These are phyloP conservation scores for Rhopalosiphum maidis DNA, from an alignment of 1,140 invertebrate genomes.

Conservation along the genomic window DNA sequence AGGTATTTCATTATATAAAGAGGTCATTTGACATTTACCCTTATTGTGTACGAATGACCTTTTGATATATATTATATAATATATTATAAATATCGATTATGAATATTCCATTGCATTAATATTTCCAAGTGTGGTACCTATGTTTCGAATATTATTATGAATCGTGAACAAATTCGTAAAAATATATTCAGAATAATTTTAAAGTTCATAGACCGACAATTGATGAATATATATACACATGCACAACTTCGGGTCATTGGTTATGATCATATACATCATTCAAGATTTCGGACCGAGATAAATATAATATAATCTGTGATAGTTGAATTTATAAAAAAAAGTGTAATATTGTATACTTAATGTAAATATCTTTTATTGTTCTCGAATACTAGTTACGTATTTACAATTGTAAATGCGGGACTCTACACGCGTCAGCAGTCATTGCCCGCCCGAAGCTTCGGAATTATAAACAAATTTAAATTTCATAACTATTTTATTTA, in stretches of 20 bases:
- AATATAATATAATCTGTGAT: not conserved
- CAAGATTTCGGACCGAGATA: not conserved
- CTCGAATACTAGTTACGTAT: not conserved
- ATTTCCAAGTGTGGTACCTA: not conserved
- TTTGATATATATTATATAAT: slow-evolving; percentile 26
- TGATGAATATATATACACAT: not conserved
- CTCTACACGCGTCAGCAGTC: not conserved
- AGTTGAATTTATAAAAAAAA: not conserved
- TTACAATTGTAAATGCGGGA: slow-evolving; percentile 32
- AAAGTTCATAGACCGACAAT: slow-evolving; percentile 29
- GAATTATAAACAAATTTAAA: not conserved
- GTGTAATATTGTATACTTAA: slow-evolving; percentile 30
- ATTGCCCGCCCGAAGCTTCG: not conserved
- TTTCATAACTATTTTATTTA: not conserved
- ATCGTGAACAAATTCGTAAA: not conserved
- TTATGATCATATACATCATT: not conserved
- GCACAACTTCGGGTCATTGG: not conserved
- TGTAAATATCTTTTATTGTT: slow-evolving; percentile 28
- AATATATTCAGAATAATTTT: slow-evolving; percentile 28
- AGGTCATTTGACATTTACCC: slow-evolving; percentile 35
- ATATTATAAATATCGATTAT: slow-evolving; percentile 33
- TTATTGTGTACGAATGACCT: slow-evolving; percentile 30
- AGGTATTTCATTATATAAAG: not conserved
- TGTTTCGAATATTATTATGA: slow-evolving; percentile 17
- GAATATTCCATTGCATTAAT: not conserved